A percentile compares a stretch with the other conserved stretches of the same genome.
Conservation (phyloP, 1,140 invertebrate species). For the Cherax destructor region DNA sequence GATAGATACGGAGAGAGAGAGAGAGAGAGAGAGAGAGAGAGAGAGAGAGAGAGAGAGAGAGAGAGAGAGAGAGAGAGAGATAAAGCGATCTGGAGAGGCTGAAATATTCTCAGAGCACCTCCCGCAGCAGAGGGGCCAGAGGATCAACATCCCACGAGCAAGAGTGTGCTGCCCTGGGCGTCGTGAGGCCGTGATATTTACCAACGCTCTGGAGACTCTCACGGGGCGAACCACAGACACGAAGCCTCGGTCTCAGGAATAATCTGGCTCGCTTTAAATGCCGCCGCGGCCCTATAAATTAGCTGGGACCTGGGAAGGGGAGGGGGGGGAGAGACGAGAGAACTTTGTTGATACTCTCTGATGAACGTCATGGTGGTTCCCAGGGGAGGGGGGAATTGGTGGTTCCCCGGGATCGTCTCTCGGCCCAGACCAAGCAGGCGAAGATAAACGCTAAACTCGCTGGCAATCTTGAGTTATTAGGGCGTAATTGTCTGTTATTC, state of each 20-base stretch:
- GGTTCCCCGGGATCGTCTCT: background rate
- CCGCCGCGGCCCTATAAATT: slow-evolving; percentile 12
- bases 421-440: background rate
- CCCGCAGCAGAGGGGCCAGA: no score
- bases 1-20: no score
- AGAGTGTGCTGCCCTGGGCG: no score
- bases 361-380: background rate
- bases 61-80: no score
- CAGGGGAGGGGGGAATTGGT: no score
- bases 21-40: no score
- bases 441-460: slow-evolving; percentile 27
- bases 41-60: no score
- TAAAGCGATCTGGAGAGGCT: no score
- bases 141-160: no score
- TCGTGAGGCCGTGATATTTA: background rate
- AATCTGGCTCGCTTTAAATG: slow-evolving; percentile 8
- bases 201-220: no score
- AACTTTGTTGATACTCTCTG: slow-evolving; percentile 12
- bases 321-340: background rate
- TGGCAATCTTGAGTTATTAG: slow-evolving; percentile 29
- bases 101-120: no score
- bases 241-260: background rate
- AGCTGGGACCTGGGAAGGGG: background rate
- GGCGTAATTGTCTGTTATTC: slow-evolving; percentile 30
- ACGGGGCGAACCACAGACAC: background rate